Evolutionary conservation across 2,888 invertebrate species (phyloP).

Genomic region (Leptopilina drosophilae): DNA sequence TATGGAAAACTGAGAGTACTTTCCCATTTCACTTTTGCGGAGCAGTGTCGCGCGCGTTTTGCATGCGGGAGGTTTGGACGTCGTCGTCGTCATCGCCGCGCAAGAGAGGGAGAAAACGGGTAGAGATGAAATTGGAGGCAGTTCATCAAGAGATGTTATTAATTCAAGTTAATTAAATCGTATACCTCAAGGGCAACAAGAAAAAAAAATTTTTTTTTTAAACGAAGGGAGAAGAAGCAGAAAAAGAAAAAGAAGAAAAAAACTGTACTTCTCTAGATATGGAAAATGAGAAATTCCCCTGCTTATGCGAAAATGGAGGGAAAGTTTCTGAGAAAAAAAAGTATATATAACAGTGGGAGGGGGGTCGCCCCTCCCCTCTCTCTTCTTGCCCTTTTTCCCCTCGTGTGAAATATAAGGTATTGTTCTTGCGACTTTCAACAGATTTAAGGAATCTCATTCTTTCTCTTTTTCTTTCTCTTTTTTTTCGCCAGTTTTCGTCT

Average conservation of each 20-base stretch:
- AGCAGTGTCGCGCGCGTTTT: constrained; percentile 32
- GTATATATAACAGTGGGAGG: not conserved
- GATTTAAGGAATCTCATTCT: not conserved
- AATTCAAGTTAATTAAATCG: constrained; percentile 36
- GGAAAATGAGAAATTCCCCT: not conserved
- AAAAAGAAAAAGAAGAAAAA: too few species aligned
- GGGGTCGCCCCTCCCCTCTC: not conserved
- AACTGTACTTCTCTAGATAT: not conserved
- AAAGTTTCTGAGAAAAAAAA: constrained; percentile 13
- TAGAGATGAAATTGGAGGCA: constrained; percentile 26
- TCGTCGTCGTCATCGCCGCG: not conserved
- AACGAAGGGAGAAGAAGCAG: too few species aligned
- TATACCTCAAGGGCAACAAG: constrained; percentile 30
- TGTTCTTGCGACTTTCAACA: constrained; percentile 12
- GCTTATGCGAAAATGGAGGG: not conserved
- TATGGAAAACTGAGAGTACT: constrained; percentile 14
- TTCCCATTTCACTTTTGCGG: constrained; percentile 28
- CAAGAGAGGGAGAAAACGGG: not conserved
- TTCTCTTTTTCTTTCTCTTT: too few species aligned
- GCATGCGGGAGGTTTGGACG: constrained; percentile 17
- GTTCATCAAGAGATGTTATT: constrained; percentile 32
- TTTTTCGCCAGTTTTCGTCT: not conserved
- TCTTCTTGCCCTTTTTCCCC: not conserved
- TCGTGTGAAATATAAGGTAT: constrained; percentile 31
- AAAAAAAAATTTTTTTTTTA: not conserved